Evolutionary conservation across 2,797 vertebrate genomes (phyloP), one percentile per base, ranked within the genome.

Genomic region (Scleropages formosus): DNA sequence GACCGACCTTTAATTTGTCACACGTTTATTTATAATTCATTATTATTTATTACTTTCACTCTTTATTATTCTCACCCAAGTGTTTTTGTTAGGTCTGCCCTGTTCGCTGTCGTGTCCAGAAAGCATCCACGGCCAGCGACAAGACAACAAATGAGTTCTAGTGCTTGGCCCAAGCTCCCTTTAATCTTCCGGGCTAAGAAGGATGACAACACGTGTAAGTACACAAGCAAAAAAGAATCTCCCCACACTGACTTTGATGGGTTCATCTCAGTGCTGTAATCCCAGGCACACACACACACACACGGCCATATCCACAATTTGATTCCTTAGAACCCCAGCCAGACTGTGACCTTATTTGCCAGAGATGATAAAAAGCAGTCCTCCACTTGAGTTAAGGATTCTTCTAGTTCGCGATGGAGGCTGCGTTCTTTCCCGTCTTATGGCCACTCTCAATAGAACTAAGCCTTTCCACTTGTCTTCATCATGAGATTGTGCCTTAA

Each of bases 131-230:
- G 20, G 73, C 63, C 62, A 75, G 49, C 18, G 27, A 58, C 62
- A 16, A 80, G 78, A 78, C 79, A 77, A 81, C 78, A 83, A 84
- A 88, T 83, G 81, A 84, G 80, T 77, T 81, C 77, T 60, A 80
- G 74, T 61, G 60, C 80, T 82, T 31, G 67, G 80, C 79, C 82
- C 85, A 85, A 87, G 77, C 81, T 80, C 62, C 78, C 82, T 85
- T 86, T 87, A 87, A 87, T 89, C 82, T 85, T 80, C 81, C 49
- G 76, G 85, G 79, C 51, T 68, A 62, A 85, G 82, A 87, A 80
- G 74, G 79, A 85, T 82, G 80, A 84, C 81, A 85, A 78, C 81
- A 82, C 82, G 84, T 88, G 82, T 84, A 84, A 84, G 78, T 79
- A 83, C 80, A 84, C 78, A 80, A 78, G 82, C 73, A 77, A 75